Conservation (phyloP, 1,140 invertebrate genomes). For the Magallana ariakensis region DNA sequence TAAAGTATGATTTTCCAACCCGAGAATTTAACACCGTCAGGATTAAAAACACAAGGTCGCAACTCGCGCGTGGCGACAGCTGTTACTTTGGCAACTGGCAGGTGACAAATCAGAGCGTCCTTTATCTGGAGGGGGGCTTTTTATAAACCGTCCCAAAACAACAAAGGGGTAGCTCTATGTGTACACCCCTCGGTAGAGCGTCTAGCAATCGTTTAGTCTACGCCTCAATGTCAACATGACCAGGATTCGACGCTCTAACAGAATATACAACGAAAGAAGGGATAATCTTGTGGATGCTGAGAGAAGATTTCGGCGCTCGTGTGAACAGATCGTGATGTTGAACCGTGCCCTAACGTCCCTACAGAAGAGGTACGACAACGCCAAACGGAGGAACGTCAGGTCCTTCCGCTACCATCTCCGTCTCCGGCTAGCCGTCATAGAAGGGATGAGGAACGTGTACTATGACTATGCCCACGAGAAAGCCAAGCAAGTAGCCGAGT, state of each 20-base stretch:
- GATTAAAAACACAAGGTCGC: background rate
- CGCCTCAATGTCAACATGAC: background rate
- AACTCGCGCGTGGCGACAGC: slow-evolving; percentile 1
- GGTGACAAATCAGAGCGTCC: background rate
- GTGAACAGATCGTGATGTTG: slow-evolving; percentile 72
- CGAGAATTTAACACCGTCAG: background rate
- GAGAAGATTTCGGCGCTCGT: slow-evolving; percentile 65
- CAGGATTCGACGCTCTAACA: background rate
- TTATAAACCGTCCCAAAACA: background rate
- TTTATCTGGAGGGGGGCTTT: background rate
- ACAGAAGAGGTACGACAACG: slow-evolving; percentile 69
- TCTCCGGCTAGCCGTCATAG: slow-evolving; percentile 70
- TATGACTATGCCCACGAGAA: slow-evolving; percentile 73
- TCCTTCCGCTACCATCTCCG: slow-evolving; percentile 73
- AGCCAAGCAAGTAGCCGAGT: slow-evolving; percentile 68
- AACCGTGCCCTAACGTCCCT: slow-evolving; percentile 68
- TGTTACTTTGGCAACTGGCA: slow-evolving; percentile 37
- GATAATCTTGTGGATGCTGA: slow-evolving; percentile 37
- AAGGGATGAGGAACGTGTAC: slow-evolving; percentile 74
- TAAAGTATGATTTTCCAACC: too few relatives aligned
- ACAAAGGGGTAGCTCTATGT: background rate
- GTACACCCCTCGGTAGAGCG: background rate
- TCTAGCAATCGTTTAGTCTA: background rate
- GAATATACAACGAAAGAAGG: slow-evolving; percentile 22
- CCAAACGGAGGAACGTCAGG: slow-evolving; percentile 61